Conservation (phyloP, 2,888 invertebrate genomes). For the Thera britannica region DNA sequence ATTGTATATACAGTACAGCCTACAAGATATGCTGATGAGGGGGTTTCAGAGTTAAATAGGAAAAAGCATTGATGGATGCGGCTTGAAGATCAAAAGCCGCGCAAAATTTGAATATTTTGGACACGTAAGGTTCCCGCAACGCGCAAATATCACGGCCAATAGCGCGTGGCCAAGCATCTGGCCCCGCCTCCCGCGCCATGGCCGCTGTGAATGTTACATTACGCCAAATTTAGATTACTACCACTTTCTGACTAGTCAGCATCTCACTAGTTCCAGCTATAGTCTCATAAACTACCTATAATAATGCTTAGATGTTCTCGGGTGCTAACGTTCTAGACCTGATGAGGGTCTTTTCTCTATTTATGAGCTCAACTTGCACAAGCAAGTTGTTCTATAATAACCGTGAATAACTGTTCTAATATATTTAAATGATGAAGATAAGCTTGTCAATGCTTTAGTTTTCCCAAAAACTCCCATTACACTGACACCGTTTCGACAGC, state of each 20-base stretch:
- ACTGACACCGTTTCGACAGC: constrained; percentile 21
- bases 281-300: neutral
- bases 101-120: constrained; percentile 54
- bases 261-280: constrained; percentile 34
- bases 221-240: constrained; percentile 76
- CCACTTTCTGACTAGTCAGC: constrained; percentile 58
- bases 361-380: neutral
- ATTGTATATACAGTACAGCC: neutral
- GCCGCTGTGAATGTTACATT: constrained; percentile 70
- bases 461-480: constrained; percentile 11
- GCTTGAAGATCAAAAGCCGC: constrained; percentile 24
- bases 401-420: neutral
- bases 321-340: neutral
- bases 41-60: constrained; percentile 3
- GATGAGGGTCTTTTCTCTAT: neutral
- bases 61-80: constrained; percentile 10
- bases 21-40: neutral
- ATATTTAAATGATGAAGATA: neutral
- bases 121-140: constrained; percentile 51
- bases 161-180: constrained; percentile 58
- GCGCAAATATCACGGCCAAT: constrained; percentile 74
- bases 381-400: neutral
- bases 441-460: neutral
- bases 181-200: constrained; percentile 78
- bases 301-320: neutral